Percentiles rank a stretch among this genome's conserved stretches.
Evolutionary conservation across 2,797 vertebrate genomes (phyloP).

Genomic region (Pseudochirops cupreus): DNA sequence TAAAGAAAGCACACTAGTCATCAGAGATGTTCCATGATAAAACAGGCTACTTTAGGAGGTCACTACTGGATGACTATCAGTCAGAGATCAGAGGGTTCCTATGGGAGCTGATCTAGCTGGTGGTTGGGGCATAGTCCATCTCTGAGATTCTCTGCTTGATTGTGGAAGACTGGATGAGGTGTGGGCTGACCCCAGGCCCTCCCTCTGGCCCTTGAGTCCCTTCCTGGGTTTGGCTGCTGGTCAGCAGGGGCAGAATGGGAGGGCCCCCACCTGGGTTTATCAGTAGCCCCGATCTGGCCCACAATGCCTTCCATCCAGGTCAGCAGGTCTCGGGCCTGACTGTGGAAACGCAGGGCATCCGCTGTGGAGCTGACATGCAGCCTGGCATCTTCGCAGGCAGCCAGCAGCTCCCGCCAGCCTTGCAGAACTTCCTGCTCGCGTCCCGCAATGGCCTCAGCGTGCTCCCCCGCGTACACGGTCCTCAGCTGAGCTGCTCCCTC

Average conservation of each 20-base stretch:
- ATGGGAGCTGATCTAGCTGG: not conserved
- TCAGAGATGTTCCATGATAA: not conserved
- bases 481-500: constrained; percentile 95
- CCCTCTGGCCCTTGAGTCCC: not conserved
- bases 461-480: constrained; percentile 95
- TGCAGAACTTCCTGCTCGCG: constrained; percentile 95
- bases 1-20: not conserved
- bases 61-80: not conserved
- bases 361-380: constrained; percentile 94
- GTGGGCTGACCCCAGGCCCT: not conserved
- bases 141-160: not conserved
- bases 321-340: constrained; percentile 92
- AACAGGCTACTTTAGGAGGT: not conserved
- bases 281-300: constrained; percentile 93
- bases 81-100: not conserved
- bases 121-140: not conserved
- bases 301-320: constrained; percentile 96
- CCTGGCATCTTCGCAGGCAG: constrained; percentile 93
- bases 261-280: constrained; percentile 93
- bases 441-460: constrained; percentile 93
- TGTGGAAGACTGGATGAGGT: not conserved
- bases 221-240: not conserved
- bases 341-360: constrained; percentile 93
- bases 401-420: constrained; percentile 95
- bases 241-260: not conserved